Conservation (phyloP, 2,113 vertebrate genomes). For the Vidua macroura region DNA sequence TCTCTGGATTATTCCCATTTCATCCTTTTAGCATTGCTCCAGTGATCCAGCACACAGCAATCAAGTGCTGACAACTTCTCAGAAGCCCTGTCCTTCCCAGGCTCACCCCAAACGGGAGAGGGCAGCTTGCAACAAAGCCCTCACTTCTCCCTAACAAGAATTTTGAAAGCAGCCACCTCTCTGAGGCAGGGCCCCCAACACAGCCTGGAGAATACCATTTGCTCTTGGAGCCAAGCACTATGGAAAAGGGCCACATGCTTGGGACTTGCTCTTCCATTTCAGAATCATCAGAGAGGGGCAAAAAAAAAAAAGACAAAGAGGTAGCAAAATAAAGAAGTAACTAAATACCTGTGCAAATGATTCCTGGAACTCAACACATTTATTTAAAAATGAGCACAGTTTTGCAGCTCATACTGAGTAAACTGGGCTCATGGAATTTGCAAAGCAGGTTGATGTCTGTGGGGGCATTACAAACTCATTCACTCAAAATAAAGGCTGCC, state of each 20-base stretch:
- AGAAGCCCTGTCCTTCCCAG: not conserved
- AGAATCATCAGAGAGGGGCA: fast-evolving
- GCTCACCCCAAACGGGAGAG: not conserved
- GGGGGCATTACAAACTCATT: not conserved
- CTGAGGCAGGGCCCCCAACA: not conserved
- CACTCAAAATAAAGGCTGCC: not conserved
- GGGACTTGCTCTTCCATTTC: not conserved
- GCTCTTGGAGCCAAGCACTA: fast-evolving
- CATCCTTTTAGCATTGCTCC: not conserved
- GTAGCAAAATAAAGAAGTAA: not conserved
- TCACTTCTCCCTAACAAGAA: not conserved
- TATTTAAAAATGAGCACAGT: not conserved
- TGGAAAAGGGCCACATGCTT: not conserved
- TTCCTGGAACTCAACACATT: not conserved
- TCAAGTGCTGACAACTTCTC: not conserved
- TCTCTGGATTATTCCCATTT: not conserved
- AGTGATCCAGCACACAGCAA: not conserved
- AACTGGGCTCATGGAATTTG: not conserved
- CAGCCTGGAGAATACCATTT: not conserved
- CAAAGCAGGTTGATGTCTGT: not conserved
- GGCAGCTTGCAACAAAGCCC: not conserved
- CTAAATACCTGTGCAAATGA: not conserved
- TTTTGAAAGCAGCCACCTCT: not conserved
- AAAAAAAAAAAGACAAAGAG: fast-evolving
- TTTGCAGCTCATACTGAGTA: not conserved